phyloP scores from a whole-genome alignment of 2,888 invertebrate genomes.

The Agrochola lychnidis region DNA sequence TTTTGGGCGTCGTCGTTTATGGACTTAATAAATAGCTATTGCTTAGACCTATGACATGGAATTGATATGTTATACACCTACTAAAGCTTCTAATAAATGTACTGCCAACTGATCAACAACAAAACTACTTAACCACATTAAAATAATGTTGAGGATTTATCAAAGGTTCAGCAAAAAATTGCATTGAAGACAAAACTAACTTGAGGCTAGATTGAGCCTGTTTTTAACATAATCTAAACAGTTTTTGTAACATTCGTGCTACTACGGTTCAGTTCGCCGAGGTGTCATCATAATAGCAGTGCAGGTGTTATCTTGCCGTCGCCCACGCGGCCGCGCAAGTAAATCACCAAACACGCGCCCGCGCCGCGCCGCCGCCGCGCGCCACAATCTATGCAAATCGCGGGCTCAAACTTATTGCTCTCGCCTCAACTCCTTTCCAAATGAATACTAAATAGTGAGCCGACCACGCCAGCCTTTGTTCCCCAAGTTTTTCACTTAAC shows the following conservation, averaged over 20 bases:
- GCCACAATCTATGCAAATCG: constrained; percentile 90
- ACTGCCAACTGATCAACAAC: neutral
- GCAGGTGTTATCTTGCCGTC: constrained; percentile 76
- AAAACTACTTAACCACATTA: neutral
- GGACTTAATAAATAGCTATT: neutral
- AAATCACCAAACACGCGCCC: constrained; percentile 83
- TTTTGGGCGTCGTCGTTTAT: constrained; percentile 4
- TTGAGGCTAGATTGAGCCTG: neutral
- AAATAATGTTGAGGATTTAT: neutral
- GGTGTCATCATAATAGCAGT: constrained; percentile 66
- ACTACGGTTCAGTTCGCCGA: constrained; percentile 47
- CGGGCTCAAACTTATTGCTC: constrained; percentile 89
- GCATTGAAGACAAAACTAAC: neutral
- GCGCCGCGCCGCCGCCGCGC: constrained; percentile 66
- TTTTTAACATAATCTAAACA: neutral
- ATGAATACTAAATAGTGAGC: constrained; percentile 89
- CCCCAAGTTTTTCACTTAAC: constrained; percentile 83
- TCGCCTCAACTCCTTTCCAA: constrained; percentile 90
- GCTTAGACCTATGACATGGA: neutral
- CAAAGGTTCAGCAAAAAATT: neutral
- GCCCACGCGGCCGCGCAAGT: constrained; percentile 76
- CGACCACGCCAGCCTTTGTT: constrained; percentile 84
- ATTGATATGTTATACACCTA: neutral
- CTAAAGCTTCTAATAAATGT: neutral
- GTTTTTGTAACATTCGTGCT: constrained; percentile 51